phyloP scores from a whole-genome alignment of 1,140 invertebrate genomes.

The Anoplolepis gracilipes region DNA sequence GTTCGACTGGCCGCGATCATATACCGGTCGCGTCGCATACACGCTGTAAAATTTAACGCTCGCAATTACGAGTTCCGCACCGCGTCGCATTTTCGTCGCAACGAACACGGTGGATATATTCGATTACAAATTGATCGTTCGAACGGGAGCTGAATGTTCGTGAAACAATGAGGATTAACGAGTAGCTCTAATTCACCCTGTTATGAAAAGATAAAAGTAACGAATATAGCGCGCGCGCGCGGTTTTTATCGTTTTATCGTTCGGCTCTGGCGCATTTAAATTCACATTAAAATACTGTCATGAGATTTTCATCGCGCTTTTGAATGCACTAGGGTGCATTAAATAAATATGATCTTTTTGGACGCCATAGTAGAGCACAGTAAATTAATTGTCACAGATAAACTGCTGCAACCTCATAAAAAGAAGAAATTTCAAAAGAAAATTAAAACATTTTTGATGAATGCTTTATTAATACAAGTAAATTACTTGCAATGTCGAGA shows the following conservation, averaged over 20 bases:
- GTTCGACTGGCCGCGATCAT: constrained; percentile 40
- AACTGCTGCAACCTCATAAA: not conserved
- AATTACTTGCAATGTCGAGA: not conserved
- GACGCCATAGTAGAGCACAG: not conserved
- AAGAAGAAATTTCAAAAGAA: not conserved
- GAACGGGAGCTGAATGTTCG: constrained; percentile 28
- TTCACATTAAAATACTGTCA: constrained; percentile 53
- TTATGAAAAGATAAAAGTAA: constrained; percentile 61
- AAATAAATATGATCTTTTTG: constrained; percentile 25
- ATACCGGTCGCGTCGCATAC: constrained; percentile 45
- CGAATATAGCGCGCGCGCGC: constrained; percentile 16
- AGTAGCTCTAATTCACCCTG: constrained; percentile 48
- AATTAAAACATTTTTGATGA: not conserved
- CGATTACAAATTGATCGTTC: constrained; percentile 63
- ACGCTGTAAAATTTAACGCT: constrained; percentile 64
- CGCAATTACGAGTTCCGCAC: constrained; percentile 46
- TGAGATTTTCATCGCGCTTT: constrained; percentile 42
- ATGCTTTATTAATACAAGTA: not conserved
- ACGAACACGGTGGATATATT: constrained; percentile 43
- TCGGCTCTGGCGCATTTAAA: constrained; percentile 33
- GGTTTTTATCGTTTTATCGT: constrained; percentile 51
- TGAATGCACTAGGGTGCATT: constrained; percentile 19
- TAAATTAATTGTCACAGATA: constrained; percentile 8
- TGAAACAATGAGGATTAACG: constrained; percentile 63
- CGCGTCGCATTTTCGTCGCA: constrained; percentile 49